Conservation (phyloP, 2,888 invertebrate species). For the Boloria selene region DNA sequence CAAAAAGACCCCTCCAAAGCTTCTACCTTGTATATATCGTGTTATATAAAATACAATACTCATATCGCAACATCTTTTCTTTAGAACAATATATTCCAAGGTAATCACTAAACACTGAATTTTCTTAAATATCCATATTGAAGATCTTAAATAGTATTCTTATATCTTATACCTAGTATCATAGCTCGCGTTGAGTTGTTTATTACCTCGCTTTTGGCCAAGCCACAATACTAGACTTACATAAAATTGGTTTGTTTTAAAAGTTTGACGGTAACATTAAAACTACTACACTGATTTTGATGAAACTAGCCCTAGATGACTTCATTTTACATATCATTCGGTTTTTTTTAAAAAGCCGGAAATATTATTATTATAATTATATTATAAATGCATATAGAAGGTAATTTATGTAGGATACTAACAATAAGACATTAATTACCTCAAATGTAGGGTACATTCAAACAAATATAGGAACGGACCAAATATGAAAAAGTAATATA, state of each 20-base stretch:
- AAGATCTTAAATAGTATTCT: constrained; percentile 9
- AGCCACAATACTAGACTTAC: constrained; percentile 8
- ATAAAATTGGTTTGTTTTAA: constrained; percentile 11
- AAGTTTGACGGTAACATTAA: not conserved
- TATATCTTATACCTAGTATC: constrained; percentile 5
- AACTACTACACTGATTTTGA: constrained; percentile 1
- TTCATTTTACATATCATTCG: not conserved
- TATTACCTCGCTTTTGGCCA: not conserved
- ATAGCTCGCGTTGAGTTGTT: not conserved
- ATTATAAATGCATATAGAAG: constrained; percentile 13
- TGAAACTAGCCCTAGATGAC: not conserved
- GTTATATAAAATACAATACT: constrained; percentile 19
- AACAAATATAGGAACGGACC: no score
- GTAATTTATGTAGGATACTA: not conserved
- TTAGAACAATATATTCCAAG: constrained; percentile 6
- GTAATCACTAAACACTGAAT: not conserved
- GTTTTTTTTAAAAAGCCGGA: not conserved
- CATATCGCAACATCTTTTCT: not conserved
- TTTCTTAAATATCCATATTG: constrained; percentile 3
- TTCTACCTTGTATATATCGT: constrained; percentile 41
- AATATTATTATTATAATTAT: no score
- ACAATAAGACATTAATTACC: not conserved
- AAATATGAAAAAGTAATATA: no score
- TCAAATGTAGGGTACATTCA: not conserved
- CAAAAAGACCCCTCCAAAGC: constrained; percentile 56